Conservation (phyloP, 2,888 invertebrate genomes). For the Clostera curtula region DNA sequence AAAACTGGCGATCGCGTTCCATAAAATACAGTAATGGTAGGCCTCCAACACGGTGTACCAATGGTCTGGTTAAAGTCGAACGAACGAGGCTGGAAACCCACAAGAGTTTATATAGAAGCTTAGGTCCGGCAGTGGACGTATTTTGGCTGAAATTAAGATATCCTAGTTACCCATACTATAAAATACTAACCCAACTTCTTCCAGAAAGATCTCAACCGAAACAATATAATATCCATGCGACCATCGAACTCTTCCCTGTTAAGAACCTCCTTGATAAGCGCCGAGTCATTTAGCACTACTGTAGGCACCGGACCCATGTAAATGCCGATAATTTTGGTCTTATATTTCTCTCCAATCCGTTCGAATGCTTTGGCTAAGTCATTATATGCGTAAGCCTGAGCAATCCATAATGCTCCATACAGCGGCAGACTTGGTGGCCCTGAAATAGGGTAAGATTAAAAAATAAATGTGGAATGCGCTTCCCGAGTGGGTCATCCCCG, state of each 20-base stretch:
- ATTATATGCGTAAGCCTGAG: slow-evolving; percentile 66
- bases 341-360: slow-evolving; percentile 70
- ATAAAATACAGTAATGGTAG: too few relatives aligned
- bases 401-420: slow-evolving; percentile 76
- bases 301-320: slow-evolving; percentile 66
- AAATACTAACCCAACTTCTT: slow-evolving; percentile 64
- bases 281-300: slow-evolving; percentile 70
- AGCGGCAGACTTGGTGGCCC: slow-evolving; percentile 78
- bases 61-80: too few relatives aligned
- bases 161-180: neutral
- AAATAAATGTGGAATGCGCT: too few relatives aligned
- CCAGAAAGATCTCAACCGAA: slow-evolving; percentile 69
- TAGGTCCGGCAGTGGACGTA: too few relatives aligned
- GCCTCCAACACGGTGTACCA: too few relatives aligned
- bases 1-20: too few relatives aligned
- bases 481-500: too few relatives aligned
- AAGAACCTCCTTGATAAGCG: slow-evolving; percentile 73
- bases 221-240: slow-evolving; percentile 62
- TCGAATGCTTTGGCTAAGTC: slow-evolving; percentile 67
- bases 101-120: too few relatives aligned
- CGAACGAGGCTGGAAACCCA: too few relatives aligned
- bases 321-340: slow-evolving; percentile 75
- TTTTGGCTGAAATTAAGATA: too few relatives aligned
- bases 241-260: slow-evolving; percentile 77
- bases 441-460: slow-evolving; percentile 28